Evolutionary conservation across 2,888 invertebrate species (phyloP), one percentile per base, ranked within the genome.

Genomic region (Hecatera dysodea): DNA sequence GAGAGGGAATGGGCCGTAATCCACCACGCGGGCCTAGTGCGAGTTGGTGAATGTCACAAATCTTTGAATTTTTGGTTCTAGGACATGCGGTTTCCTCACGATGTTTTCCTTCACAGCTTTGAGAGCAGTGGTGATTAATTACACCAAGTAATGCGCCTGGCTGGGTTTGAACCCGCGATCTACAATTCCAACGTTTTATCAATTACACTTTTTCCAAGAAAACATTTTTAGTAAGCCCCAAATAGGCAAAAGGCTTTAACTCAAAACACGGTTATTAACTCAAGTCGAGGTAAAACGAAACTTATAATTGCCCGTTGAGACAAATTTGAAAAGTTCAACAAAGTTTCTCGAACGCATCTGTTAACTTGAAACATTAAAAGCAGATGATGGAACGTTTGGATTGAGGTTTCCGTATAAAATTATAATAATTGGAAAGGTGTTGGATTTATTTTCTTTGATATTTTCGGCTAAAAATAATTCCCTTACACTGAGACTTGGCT

Each of bases 261-360:
- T 11, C 61, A 67, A 80, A 72, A 72, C 67, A 72, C 29, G 55
- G 62, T 85, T 85, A 83, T 74, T 76, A 85, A 85, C 72, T 75
- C 46, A 61, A 53, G 48, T 62, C 48, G 59, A 76, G 77, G 80
- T 83, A 80, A 75, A 84, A 76, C 67, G 60, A 87, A 92, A 91
- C 89, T 90, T 91, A 85, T 91, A 91, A 93, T 92, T 92, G 90
- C 88, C 86, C 86, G 85, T 83, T 85, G 87, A 86, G 90, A 90
- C 88, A 90, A 90, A 92, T 91, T 91, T 75, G 87, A 83, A 90
- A 91, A 92, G 89, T 91, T 91, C 42, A n/a, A 24, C 68, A 42
- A 84, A 88, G 85, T 87, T 90, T 82, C 67, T 69, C 39, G 39
- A 83, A 83, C 87, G 83, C 90, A 89, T 90, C 90, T 90, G 88